Evolutionary conservation across 64 coral and sea anemone species (phyloP).

Genomic region (Porites australiensis): DNA sequence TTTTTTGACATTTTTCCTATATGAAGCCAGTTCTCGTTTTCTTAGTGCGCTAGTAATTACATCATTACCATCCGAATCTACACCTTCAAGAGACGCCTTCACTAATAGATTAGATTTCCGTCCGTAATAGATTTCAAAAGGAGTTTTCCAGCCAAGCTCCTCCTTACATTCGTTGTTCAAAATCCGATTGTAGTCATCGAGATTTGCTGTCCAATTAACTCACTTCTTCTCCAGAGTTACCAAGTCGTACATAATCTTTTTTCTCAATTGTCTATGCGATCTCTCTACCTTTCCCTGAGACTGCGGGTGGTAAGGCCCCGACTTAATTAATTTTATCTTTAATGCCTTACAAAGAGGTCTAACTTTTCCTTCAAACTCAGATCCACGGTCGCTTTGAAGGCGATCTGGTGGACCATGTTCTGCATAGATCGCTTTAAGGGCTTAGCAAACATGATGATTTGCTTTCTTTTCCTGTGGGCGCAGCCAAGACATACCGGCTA

Average conservation of each 20-base stretch:
- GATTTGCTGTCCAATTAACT: slow-evolving; percentile 53
- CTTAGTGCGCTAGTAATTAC: not conserved
- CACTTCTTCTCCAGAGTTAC: slow-evolving; percentile 22
- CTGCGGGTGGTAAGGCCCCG: too few species aligned
- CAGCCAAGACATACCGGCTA: slow-evolving; percentile 65
- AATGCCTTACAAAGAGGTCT: slow-evolving; percentile 21
- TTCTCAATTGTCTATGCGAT: slow-evolving; percentile 35
- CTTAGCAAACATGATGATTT: slow-evolving; percentile 28
- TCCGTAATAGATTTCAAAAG: too few species aligned
- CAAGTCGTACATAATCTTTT: slow-evolving; percentile 56
- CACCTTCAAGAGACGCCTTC: not conserved
- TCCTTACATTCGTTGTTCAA: slow-evolving; percentile 50
- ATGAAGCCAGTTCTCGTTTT: not conserved
- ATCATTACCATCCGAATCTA: not conserved
- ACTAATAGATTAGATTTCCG: too few species aligned
- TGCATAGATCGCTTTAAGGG: slow-evolving; percentile 19
- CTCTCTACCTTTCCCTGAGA: slow-evolving; percentile 63
- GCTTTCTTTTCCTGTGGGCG: slow-evolving; percentile 46
- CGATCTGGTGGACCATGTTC: slow-evolving; percentile 55
- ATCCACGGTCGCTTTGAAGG: too few species aligned
- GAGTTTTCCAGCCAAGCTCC: too few species aligned
- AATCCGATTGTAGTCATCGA: slow-evolving; percentile 5
- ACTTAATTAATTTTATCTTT: slow-evolving; percentile 67
- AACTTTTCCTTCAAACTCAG: slow-evolving; percentile 53
- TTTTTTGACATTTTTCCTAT: slow-evolving; percentile 3